These are phyloP conservation scores for Ceramica pisi DNA, from an alignment of 2,888 invertebrate species.

Conservation along the genomic window DNA sequence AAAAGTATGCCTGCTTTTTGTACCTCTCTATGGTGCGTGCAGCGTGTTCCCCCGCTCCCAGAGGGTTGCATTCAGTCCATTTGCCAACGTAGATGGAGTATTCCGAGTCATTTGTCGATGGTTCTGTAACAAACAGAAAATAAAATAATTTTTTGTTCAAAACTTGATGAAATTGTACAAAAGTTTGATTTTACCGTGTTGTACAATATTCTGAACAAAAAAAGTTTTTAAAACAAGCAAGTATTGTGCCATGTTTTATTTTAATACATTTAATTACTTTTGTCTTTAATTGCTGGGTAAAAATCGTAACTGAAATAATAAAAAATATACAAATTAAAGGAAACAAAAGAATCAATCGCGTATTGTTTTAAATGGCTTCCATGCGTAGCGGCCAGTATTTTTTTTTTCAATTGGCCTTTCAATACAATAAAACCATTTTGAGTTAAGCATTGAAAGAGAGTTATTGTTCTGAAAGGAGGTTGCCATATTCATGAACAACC, in stretches of 20 bases:
- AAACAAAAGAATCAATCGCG: conserved; percentile 39
- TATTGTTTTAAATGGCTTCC: conserved; percentile 26
- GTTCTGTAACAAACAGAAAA: conserved; percentile 69
- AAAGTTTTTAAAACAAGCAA: not conserved
- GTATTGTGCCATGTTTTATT: not conserved
- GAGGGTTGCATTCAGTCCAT: conserved; percentile 83
- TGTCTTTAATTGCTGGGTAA: not conserved
- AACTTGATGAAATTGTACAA: not conserved
- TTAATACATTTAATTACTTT: not conserved
- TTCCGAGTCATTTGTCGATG: conserved; percentile 70
- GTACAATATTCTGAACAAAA: not conserved
- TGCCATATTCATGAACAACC: conserved; percentile 1
- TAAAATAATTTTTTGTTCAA: not conserved
- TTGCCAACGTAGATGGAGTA: conserved; percentile 83
- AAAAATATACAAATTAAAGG: conserved; percentile 12
- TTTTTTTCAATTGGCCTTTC: conserved; percentile 6
- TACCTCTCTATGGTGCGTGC: conserved; percentile 79
- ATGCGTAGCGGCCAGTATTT: conserved; percentile 31
- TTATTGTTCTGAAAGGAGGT: conserved; percentile 11
- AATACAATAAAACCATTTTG: conserved; percentile 34
- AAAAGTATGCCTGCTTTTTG: conserved; percentile 30
- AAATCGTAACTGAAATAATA: not conserved
- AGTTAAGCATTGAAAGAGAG: not conserved
- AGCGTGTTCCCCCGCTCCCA: conserved; percentile 76
- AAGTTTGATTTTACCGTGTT: not conserved